Evolutionary conservation across 2,888 invertebrate genomes (phyloP).

Genomic region (Heliconius erato): DNA sequence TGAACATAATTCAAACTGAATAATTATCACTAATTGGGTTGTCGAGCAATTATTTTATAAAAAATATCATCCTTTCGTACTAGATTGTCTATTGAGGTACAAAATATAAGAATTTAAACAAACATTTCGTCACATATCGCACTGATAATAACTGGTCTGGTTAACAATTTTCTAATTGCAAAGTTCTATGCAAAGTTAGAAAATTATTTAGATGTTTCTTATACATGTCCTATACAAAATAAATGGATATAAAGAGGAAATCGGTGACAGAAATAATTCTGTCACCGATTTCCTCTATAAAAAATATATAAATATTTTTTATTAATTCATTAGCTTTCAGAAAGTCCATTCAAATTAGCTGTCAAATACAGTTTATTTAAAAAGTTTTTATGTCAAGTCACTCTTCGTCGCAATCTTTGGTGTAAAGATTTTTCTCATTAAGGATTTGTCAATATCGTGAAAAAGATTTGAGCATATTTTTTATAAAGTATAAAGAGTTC

Average conservation of each 20-base stretch:
- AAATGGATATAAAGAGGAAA: not conserved
- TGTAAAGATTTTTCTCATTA: conserved; percentile 21
- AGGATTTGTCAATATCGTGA: not conserved
- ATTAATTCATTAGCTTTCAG: not conserved
- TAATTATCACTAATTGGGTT: too few species aligned
- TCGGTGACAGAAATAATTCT: not conserved
- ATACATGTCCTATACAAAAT: not conserved
- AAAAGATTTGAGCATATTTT: conserved; percentile 1
- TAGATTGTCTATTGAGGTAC: too few species aligned
- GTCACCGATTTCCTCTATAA: too few species aligned
- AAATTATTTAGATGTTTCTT: too few species aligned
- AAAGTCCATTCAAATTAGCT: conserved; percentile 10
- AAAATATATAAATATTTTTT: not conserved
- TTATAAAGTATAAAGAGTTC: not conserved
- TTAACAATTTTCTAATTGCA: too few species aligned
- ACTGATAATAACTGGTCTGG: too few species aligned
- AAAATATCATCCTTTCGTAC: too few species aligned
- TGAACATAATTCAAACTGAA: too few species aligned
- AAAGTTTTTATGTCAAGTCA: not conserved
- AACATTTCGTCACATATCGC: too few species aligned
- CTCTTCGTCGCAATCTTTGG: conserved; percentile 3
- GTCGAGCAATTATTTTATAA: too few species aligned
- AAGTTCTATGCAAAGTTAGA: too few species aligned
- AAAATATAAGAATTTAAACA: too few species aligned
- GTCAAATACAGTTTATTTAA: conserved; percentile 23